Conservation (phyloP, 1,140 invertebrate genomes). For the Drosophila obscura region DNA sequence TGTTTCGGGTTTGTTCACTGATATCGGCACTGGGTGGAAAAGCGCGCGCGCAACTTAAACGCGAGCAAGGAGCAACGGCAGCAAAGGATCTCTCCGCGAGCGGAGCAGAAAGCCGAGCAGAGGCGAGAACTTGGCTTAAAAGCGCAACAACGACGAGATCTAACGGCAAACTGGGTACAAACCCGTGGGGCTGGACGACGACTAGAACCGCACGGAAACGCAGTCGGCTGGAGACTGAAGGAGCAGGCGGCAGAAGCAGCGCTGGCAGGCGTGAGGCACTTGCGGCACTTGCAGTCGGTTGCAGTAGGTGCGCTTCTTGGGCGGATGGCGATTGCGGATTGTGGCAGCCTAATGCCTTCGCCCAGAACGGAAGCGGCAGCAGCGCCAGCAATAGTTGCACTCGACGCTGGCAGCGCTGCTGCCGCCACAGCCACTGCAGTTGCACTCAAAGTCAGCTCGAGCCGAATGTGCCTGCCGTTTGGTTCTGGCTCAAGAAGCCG, state of each 20-base stretch:
- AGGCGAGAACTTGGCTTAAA: slow-evolving; percentile 29
- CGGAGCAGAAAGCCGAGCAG: slow-evolving; percentile 20
- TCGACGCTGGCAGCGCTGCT: slow-evolving; percentile 56
- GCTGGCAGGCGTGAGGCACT: slow-evolving; percentile 46
- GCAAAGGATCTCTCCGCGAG: not conserved
- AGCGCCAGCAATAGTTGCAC: slow-evolving; percentile 65
- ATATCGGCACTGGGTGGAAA: slow-evolving; percentile 37
- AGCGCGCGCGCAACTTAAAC: slow-evolving; percentile 63
- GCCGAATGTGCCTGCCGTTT: not conserved
- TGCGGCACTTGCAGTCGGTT: slow-evolving; percentile 64
- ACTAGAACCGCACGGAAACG: slow-evolving; percentile 72
- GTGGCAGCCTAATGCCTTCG: not conserved
- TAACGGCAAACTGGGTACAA: slow-evolving; percentile 28
- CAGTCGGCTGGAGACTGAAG: slow-evolving; percentile 76
- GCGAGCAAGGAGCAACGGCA: slow-evolving; percentile 32
- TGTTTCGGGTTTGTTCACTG: not conserved
- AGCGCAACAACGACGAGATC: slow-evolving; percentile 54
- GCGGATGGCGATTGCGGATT: slow-evolving; percentile 44
- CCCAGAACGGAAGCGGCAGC: slow-evolving; percentile 45
- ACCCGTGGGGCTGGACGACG: slow-evolving; percentile 30
- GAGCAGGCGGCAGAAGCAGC: slow-evolving; percentile 59
- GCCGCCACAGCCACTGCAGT: slow-evolving; percentile 40
- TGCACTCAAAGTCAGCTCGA: slow-evolving; percentile 55
- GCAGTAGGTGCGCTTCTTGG: slow-evolving; percentile 68
- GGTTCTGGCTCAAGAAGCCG: slow-evolving; percentile 31